These are phyloP conservation scores for Volucella inanis DNA, from an alignment of 2,888 invertebrate genomes.

Conservation along the genomic window DNA sequence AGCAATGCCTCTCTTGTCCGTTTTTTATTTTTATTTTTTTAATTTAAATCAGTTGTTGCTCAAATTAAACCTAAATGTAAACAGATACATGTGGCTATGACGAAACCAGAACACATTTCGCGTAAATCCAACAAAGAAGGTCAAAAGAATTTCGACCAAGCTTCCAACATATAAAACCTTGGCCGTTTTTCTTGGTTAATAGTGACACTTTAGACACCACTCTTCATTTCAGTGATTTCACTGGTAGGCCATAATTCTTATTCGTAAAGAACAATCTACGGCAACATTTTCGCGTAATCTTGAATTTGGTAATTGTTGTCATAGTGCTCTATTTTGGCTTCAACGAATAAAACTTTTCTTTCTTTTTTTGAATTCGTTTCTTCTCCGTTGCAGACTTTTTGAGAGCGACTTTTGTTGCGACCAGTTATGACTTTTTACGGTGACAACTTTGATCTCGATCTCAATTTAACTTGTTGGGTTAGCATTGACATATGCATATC, in stretches of 20 bases:
- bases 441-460: constrained; percentile 70
- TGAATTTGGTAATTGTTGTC: constrained; percentile 59
- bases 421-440: constrained; percentile 49
- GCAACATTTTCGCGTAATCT: constrained; percentile 48
- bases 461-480: constrained; percentile 63
- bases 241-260: constrained; percentile 15
- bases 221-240: constrained; percentile 46
- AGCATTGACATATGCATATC: constrained; percentile 70
- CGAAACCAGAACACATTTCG: constrained; percentile 71
- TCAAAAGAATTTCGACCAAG: constrained; percentile 63
- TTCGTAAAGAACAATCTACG: constrained; percentile 9
- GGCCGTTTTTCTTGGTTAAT: neutral
- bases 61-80: constrained; percentile 67
- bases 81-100: constrained; percentile 64
- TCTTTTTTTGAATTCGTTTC: constrained; percentile 4
- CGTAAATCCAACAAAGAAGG: constrained; percentile 64
- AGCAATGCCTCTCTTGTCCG: constrained; percentile 20
- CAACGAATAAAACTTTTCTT: no score
- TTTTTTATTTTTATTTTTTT: neutral
- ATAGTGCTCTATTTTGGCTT: constrained; percentile 46
- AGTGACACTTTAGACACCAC: constrained; percentile 28
- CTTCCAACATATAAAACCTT: constrained; percentile 31
- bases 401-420: constrained; percentile 53
- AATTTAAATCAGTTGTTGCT: constrained; percentile 52
- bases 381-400: constrained; percentile 37